Evolutionary conservation across 2,888 invertebrate species (phyloP).

Genomic region (Drosophila eohydei): DNA sequence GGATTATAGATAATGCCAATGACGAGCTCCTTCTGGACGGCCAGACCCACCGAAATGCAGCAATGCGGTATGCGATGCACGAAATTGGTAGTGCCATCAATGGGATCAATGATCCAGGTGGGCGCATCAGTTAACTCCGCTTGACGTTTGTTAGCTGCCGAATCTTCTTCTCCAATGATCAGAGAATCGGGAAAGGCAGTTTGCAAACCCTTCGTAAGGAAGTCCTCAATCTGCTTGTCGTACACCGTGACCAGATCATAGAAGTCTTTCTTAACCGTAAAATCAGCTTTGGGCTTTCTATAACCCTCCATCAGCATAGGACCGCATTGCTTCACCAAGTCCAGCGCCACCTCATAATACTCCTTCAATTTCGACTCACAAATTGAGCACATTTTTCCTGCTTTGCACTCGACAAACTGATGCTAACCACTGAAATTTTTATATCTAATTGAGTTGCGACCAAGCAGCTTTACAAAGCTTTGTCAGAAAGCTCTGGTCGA

Average conservation of each 20-base stretch:
- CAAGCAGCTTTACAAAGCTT: constrained; percentile 41
- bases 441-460: constrained; percentile 16
- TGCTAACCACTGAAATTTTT: constrained; percentile 36
- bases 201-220: constrained; percentile 87
- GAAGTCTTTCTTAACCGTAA: constrained; percentile 86
- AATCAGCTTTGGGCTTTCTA: constrained; percentile 76
- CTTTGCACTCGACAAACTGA: constrained; percentile 24
- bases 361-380: constrained; percentile 71
- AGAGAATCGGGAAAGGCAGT: constrained; percentile 88
- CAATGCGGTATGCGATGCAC: constrained; percentile 89
- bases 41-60: constrained; percentile 89
- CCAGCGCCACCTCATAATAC: constrained; percentile 80
- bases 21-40: constrained; percentile 87
- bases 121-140: constrained; percentile 89
- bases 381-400: constrained; percentile 42
- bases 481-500: constrained; percentile 41
- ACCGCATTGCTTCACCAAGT: constrained; percentile 82
- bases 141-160: constrained; percentile 79
- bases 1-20: constrained; percentile 93
- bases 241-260: constrained; percentile 93
- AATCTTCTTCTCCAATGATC: constrained; percentile 92
- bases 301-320: constrained; percentile 82
- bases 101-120: constrained; percentile 95
- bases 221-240: constrained; percentile 90
- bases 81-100: constrained; percentile 95